Evolutionary conservation across 2,888 invertebrate species (phyloP), one percentile per base, ranked within the genome.

Genomic region (Drosophila colorata): DNA sequence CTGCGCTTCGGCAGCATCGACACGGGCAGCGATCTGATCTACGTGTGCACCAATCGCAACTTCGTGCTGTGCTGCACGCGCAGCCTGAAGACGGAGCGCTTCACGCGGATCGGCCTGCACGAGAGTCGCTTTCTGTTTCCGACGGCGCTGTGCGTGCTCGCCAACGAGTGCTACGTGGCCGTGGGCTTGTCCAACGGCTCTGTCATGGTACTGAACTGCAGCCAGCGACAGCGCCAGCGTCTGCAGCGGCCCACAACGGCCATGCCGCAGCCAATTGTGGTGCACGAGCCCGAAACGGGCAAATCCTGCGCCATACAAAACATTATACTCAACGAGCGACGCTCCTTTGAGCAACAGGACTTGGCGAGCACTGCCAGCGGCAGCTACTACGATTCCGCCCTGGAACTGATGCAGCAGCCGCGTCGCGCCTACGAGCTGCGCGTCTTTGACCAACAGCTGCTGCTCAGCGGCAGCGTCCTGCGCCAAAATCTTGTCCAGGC

Each of bases 291-390:
- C 0, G 85, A 90, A 14, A 88, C 84, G 4, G 91, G 91, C 16
- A 92, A 92, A 79, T 92, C 92, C 0, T 92, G 92, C 73, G 90
- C 92, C 41, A 92, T 92, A 66, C 92, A 92, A 70, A 92, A 92
- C 61, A 91, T 92, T 8, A 90, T 92, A 47, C 86, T 90, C 9
- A 91, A 89, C 55, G 92, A 92, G 52, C 82, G 92, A 11, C 85
- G 81, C 28, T 75, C 86, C 1, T 78, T 80, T 18, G 81, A 84
- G 9, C 67, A 71, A 5, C 60, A 57, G 38, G 43, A 69, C 23
- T 11, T 57, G 46, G 63, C 49, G 4, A 40, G 28, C 46, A 48
- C 14, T 7, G 31, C 9, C 6, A 16, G 13, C 38, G 18, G 16
- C 8, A 16, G 16, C 4, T 49, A 9, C 37, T 74, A 74, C 16